A percentile compares a stretch with the other conserved stretches of the same genome.
These are phyloP conservation scores for Sebastes minor DNA, from an alignment of 2,797 vertebrate species.

Conservation along the genomic window DNA sequence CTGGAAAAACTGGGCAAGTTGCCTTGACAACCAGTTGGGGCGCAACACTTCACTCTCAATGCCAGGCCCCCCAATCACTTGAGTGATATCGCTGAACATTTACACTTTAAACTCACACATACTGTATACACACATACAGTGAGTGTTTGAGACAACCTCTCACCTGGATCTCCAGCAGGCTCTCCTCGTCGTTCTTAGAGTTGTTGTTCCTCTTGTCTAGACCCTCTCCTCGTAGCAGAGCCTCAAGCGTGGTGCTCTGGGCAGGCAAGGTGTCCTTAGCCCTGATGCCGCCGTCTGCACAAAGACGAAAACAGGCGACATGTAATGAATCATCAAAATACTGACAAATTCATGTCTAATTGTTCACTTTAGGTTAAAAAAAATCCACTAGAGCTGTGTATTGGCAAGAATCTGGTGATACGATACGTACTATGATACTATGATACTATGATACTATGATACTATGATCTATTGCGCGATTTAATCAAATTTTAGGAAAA, in stretches of 20 bases:
- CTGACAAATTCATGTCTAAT: neutral
- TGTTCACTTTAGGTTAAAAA: neutral
- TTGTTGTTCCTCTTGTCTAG: conserved; percentile 92
- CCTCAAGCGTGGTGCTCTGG: conserved; percentile 95
- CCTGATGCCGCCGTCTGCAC: conserved; percentile 88
- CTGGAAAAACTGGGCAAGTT: conserved; percentile 49
- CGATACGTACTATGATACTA: too few relatives aligned
- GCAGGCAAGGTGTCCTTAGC: conserved; percentile 90
- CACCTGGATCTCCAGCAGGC: conserved; percentile 96
- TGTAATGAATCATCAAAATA: conserved; percentile 15
- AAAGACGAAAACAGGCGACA: conserved; percentile 2
- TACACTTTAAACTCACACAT: conserved; percentile 9
- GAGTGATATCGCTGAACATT: conserved; percentile 13
- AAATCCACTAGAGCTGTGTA: too few relatives aligned
- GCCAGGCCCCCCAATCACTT: conserved; percentile 5
- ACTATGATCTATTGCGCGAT: too few relatives aligned
- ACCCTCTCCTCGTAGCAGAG: conserved; percentile 92
- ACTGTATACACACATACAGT: neutral
- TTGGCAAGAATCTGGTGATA: too few relatives aligned
- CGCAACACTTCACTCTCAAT: conserved; percentile 14
- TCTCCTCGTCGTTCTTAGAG: conserved; percentile 92
- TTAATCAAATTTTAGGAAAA: too few relatives aligned
- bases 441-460: too few relatives aligned
- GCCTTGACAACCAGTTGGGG: conserved; percentile 43
- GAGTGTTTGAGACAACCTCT: neutral